A percentile compares a stretch with the other conserved stretches of the same genome.
Conservation (phyloP, 1,140 invertebrate genomes). For the Neomicropteryx cornuta region DNA sequence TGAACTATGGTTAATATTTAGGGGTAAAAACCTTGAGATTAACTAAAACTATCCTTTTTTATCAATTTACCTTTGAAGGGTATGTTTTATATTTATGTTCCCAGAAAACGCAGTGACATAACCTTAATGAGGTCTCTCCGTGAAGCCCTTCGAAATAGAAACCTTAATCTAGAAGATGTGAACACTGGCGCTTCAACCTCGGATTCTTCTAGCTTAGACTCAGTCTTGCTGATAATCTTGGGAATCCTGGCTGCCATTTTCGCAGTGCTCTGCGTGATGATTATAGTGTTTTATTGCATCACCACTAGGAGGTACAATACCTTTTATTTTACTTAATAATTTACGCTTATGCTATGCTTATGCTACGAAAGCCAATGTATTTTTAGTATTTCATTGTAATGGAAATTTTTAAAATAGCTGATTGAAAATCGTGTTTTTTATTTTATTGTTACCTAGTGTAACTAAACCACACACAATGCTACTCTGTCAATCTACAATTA, state of each 20-base stretch:
- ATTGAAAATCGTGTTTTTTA: too few relatives aligned
- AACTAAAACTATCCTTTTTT: conserved; percentile 9
- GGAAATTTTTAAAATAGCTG: too few relatives aligned
- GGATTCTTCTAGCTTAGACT: conserved; percentile 17
- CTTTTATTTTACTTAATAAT: conserved; percentile 3
- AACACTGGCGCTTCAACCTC: conserved; percentile 19
- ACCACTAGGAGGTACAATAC: conserved; percentile 37
- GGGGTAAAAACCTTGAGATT: conserved; percentile 1
- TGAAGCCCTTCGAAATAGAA: conserved; percentile 19
- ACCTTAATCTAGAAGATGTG: conserved; percentile 32
- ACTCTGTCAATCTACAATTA: too few relatives aligned
- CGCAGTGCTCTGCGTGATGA: conserved; percentile 30
- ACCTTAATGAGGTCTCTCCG: conserved; percentile 29
- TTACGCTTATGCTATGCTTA: not conserved
- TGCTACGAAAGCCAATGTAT: not conserved
- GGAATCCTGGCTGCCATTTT: conserved; percentile 37
- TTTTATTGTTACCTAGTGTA: too few relatives aligned
- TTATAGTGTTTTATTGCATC: conserved; percentile 36
- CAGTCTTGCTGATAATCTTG: conserved; percentile 33
- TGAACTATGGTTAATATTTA: too few relatives aligned
- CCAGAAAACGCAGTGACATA: conserved; percentile 27
- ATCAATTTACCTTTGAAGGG: conserved; percentile 15
- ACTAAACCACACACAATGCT: too few relatives aligned
- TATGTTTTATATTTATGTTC: conserved; percentile 13
- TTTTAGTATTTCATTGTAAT: conserved; percentile 5